Evolutionary conservation across 2,113 vertebrate species (phyloP).

Genomic region (Boulengeromyrus knoepffleri): DNA sequence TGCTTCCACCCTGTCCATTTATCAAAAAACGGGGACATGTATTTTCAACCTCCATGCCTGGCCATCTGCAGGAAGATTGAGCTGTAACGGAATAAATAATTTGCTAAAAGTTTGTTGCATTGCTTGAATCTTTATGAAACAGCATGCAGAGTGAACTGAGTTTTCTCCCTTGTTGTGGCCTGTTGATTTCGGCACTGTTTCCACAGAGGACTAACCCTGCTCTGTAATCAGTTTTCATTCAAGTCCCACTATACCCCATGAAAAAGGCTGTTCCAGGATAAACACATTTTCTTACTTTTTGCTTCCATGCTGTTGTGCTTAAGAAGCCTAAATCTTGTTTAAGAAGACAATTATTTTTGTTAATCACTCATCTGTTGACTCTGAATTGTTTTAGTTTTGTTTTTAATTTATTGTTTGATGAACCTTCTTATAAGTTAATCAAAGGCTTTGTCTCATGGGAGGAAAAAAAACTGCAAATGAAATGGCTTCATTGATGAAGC

Average conservation of each 20-base stretch:
- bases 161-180: neutral
- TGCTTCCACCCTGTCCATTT: slow-evolving; percentile 21
- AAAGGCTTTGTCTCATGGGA: neutral
- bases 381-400: neutral
- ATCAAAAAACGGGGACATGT: neutral
- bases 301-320: neutral
- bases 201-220: neutral
- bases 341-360: slow-evolving; percentile 2
- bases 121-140: slow-evolving; percentile 35
- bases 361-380: slow-evolving; percentile 5
- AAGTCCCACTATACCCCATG: neutral
- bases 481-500: neutral
- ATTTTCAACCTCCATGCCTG: neutral
- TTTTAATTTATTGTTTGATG: slow-evolving; percentile 6
- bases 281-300: neutral
- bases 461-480: neutral
- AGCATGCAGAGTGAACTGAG: slow-evolving; percentile 23
- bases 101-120: slow-evolving; percentile 29
- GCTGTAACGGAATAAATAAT: slow-evolving; percentile 48
- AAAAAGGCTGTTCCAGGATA: neutral
- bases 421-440: slow-evolving; percentile 6
- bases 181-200: neutral
- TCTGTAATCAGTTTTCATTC: neutral
- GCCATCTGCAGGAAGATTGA: slow-evolving; percentile 52
- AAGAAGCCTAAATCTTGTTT: neutral